Base-by-base conservation (phyloP, 2,888 invertebrate genomes). In the Polydrusus tereticollis region DNA sequence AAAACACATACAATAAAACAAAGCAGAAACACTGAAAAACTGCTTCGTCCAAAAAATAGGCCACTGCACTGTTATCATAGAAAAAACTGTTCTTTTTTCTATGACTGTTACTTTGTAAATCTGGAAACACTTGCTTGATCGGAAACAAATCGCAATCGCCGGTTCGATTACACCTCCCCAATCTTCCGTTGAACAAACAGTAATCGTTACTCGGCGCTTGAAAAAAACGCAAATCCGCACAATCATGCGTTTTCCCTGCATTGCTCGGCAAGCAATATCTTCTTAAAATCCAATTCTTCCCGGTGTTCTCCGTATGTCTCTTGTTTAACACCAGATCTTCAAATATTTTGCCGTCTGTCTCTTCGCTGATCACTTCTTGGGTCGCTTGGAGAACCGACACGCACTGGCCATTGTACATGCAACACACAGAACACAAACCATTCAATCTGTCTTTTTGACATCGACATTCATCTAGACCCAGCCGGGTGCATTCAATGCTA, bases 401-500 rank as follows among this genome's bases (percentile, higher is more conserved):
- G 23, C 74, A 74, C 10, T 38, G 1, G 0, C 58, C 38, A n/a
- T 59, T 14, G 1, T 47, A 57, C 23, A 62, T 36, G 57, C 81
- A 81, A 59, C 79, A 80, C 7, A 76, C 76, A 26, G 58, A 33
- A 52, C 79, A 79, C 23, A 50, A 2, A n/a, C 10, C 5, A 12
- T 41, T 33, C 21, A 33, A 18, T n/a, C 68, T 78, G 14, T 76
- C 79, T 4, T 58, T 12, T 7, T 81, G 75, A 76, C 88, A 88
- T 12, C 78, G 78, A 77, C 89, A 89, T 80, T 89, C 88, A 12
- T 69, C 75, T 0, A 87, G 81, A 0, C 87, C 86, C 0, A 88
- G 78, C 4, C 82, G 72, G 0, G 86, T 86, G 78, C 88, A 89
- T 78, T 88, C 88, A 0, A 86, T 83, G 0, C 87, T 88, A 75